Evolutionary conservation across 1,140 invertebrate genomes (phyloP), one percentile per base, ranked within the genome.

Genomic region (Hirudo medicinalis): DNA sequence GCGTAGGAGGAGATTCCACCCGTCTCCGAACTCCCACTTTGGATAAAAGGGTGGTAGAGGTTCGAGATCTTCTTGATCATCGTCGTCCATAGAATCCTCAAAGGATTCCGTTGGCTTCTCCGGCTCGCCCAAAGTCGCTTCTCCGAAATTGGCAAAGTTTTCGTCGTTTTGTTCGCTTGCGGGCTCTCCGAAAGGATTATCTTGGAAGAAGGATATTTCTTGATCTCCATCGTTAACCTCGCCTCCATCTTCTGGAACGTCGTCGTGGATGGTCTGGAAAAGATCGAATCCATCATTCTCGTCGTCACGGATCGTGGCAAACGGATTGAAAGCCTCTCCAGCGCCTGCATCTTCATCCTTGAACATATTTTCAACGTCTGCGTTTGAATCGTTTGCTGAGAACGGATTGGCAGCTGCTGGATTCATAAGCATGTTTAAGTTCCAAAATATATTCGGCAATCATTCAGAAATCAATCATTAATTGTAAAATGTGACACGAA

Each of bases 1-100:
- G 20, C 94, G 85, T 40, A 99, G 83, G 73, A 96, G 90, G 88
- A 99, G 91, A 79, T 97, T 93, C 94, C 94, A 99, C 27, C 91
- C 91, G 0, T 87, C 91, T 0, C 83, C 82, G 0, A 87, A 91
- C 0, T 83, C 82, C 76, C 89, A 92, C 57, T 86, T 86, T 0
- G 88, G 86, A 68, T 92, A 85, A 81, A 95, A 99, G 27, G 91
- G 89, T 82, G 94, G 91, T 22, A 99, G 83, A 0, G 94, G 94
- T 80, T 91, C 88, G 1, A 92, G 91, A 29, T 91, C 87, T 79
- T 96, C 93, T 73, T 96, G 94, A 79, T 93, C 93, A 36, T 80
- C 72, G 32, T 74, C 20, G 90, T 93, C 6, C 27, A 67, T 36
- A 5, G 72, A 73, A 17, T 54, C 55, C 9, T 54, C 72, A n/a